Percentiles rank a stretch among this genome's conserved stretches.
These are phyloP conservation scores for Simalia tracyae DNA, from an alignment of 2,797 vertebrate genomes.

Conservation along the genomic window DNA sequence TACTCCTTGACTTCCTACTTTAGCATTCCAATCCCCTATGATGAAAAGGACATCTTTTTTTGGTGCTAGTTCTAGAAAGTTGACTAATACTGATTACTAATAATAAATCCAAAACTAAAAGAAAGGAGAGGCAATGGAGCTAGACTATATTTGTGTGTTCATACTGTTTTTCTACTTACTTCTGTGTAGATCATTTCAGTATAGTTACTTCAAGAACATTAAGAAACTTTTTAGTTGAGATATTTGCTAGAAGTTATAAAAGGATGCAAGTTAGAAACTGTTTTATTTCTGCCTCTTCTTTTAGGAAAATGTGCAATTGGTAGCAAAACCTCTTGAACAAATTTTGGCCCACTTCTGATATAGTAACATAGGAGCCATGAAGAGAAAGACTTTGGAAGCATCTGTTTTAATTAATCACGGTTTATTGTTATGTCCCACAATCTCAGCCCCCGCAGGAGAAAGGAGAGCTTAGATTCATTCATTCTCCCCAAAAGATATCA, in stretches of 20 bases:
- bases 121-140: too few species aligned
- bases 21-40: too few species aligned
- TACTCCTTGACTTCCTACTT: too few species aligned
- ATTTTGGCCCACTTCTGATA: neutral
- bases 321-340: neutral
- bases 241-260: too few species aligned
- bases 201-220: neutral
- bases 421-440: neutral
- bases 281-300: neutral
- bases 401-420: neutral
- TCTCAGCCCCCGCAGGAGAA: neutral
- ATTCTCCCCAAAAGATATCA: neutral
- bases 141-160: constrained; percentile 6
- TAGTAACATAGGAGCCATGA: neutral
- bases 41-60: too few species aligned
- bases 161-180: neutral
- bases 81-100: too few species aligned
- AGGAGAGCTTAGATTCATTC: neutral
- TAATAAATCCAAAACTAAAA: constrained; percentile 60
- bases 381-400: neutral
- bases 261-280: too few species aligned
- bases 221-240: neutral
- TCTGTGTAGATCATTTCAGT: neutral
- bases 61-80: too few species aligned
- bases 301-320: neutral